phyloP scores from a whole-genome alignment of 1,140 invertebrate genomes.

The Bradysia coprophila region DNA sequence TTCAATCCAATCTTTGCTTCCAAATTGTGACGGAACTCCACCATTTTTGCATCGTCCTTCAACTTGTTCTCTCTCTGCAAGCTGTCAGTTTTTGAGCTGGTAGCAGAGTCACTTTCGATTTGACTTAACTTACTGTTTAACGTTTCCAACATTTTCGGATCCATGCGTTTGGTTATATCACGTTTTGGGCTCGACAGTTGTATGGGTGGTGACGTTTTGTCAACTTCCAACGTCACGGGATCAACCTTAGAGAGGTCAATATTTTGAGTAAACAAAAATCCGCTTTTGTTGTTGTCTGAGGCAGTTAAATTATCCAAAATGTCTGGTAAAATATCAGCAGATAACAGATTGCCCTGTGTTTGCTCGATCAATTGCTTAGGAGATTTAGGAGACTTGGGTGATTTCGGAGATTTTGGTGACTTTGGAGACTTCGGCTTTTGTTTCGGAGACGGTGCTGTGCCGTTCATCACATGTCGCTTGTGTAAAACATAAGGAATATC shows the following conservation, averaged over 20 bases:
- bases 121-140: slow-evolving; percentile 49
- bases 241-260: slow-evolving; percentile 49
- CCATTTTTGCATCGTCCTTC: neutral
- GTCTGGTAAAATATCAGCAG: slow-evolving; percentile 18
- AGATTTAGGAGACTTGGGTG: slow-evolving; percentile 31
- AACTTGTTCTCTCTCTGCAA: slow-evolving; percentile 28
- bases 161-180: slow-evolving; percentile 41
- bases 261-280: slow-evolving; percentile 48
- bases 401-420: slow-evolving; percentile 35
- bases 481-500: slow-evolving; percentile 70
- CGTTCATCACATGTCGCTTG: slow-evolving; percentile 66
- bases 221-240: slow-evolving; percentile 43
- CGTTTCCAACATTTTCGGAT: slow-evolving; percentile 40
- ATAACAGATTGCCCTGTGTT: slow-evolving; percentile 4
- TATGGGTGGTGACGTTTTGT: slow-evolving; percentile 33
- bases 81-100: slow-evolving; percentile 44
- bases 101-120: slow-evolving; percentile 49
- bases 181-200: slow-evolving; percentile 43
- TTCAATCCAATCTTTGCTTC: neutral
- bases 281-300: slow-evolving; percentile 22
- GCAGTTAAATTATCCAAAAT: slow-evolving; percentile 20
- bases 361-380: slow-evolving; percentile 7
- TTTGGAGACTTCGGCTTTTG: slow-evolving; percentile 30
- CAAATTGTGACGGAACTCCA: neutral
- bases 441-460: slow-evolving; percentile 40